Evolutionary conservation across 1,140 invertebrate genomes (phyloP), one percentile per base, ranked within the genome.

Genomic region (Eupristina koningsbergeri): DNA sequence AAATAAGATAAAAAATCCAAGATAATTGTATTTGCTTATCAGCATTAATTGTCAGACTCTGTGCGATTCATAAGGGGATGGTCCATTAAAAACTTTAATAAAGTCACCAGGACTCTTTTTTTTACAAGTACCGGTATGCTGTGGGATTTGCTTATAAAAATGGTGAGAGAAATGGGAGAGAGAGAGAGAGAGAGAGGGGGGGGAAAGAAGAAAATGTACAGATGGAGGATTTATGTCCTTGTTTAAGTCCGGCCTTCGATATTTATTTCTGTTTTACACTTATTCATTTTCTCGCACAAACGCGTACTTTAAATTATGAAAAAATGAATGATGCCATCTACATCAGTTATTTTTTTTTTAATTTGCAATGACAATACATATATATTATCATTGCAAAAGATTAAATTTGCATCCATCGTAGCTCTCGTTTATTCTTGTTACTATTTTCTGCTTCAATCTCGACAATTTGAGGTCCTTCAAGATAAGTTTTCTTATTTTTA

Each of bases 31-130:
- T 74, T 15, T 31, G 53, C 69, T 81, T 81, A 81, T 81, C 71
- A 39, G 47, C 47, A 58, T 81, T 75, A 81, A 81, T 81, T 81
- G 80, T 53, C 80, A 67, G 1, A 34, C 15, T 67, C 31, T 67
- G 17, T 8, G 15, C 34, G 64, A 19, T 9, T 34, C 61, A 8
- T 3, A 41, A 85, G 76, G 36, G 64, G 26, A 45, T 45, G 85
- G 64, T 83, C 58, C 58, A 86, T 85, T 86, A 83, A 85, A 81
- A 67, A 74, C 36, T 74, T 85, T 80, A 78, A 85, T 73, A 79
- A 78, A 84, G 61, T 63, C n/a, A 85, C 76, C 85, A 80, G 86
- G 80, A 78, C 84, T 84, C 41, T n/a, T 85, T 86, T 76, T 53
- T n/a, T 50, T 69, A 53, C 74, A 15, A 50, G 2, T 50, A 8